Conservation (phyloP, 53 echinoderm and acorn worm genomes). For the Mesocentrotus franciscanus region DNA sequence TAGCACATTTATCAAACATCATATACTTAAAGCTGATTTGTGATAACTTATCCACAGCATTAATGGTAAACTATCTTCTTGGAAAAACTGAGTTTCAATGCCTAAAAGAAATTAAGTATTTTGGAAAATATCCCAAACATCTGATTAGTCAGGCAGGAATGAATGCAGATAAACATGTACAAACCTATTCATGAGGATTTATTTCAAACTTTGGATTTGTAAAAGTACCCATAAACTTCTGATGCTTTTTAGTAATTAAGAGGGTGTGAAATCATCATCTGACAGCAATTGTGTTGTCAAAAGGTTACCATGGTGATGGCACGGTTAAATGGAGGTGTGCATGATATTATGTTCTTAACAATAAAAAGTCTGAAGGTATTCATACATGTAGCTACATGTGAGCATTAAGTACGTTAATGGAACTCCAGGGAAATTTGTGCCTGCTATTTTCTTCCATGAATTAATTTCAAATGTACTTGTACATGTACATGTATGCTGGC, state of each 20-base stretch:
- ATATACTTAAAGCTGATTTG: too few relatives aligned
- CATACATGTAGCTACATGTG: neutral
- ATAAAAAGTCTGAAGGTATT: neutral
- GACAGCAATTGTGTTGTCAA: neutral
- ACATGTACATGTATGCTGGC: too few relatives aligned
- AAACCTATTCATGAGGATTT: too few relatives aligned
- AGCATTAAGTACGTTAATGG: neutral
- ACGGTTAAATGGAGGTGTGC: neutral
- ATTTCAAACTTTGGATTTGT: too few relatives aligned
- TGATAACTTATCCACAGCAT: too few relatives aligned
- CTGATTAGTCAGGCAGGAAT: too few relatives aligned
- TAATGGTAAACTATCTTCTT: too few relatives aligned
- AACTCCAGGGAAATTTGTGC: neutral
- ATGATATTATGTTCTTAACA: neutral
- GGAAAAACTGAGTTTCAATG: too few relatives aligned
- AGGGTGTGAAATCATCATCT: neutral
- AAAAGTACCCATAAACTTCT: neutral
- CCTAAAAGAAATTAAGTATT: too few relatives aligned
- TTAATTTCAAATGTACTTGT: neutral
- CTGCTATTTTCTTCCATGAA: neutral
- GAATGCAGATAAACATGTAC: too few relatives aligned
- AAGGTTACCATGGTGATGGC: neutral
- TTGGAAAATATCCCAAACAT: too few relatives aligned
- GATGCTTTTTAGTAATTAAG: neutral
- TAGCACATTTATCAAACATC: too few relatives aligned